These are phyloP conservation scores for Vollenhovia emeryi DNA, from an alignment of 1,140 invertebrate genomes.

Conservation along the genomic window DNA sequence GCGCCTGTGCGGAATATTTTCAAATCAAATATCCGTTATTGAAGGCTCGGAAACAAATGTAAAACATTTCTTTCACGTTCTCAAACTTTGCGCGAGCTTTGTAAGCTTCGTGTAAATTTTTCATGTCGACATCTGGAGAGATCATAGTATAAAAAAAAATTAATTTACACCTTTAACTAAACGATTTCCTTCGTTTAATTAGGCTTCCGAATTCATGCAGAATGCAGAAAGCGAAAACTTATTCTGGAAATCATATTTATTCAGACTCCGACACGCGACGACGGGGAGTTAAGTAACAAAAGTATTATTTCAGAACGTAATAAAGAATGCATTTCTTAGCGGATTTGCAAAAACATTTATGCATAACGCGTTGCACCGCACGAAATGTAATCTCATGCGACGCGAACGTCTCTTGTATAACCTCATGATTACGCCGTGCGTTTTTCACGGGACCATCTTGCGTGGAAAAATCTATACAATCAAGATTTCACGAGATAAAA, in stretches of 20 bases:
- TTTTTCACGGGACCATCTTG: neutral
- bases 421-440: neutral
- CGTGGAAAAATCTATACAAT: slow-evolving; percentile 21
- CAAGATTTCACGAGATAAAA: slow-evolving; percentile 18
- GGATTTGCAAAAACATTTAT: neutral
- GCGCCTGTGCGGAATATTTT: neutral
- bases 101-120: too few relatives aligned
- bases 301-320: neutral
- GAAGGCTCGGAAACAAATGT: neutral
- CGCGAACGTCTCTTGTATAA: neutral
- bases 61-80: neutral
- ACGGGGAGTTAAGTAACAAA: too few relatives aligned
- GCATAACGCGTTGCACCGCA: too few relatives aligned
- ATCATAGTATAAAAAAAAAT: too few relatives aligned
- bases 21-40: neutral
- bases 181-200: too few relatives aligned
- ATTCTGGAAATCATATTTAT: too few relatives aligned
- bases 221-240: too few relatives aligned
- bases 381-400: neutral
- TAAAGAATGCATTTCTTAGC: slow-evolving; percentile 6
- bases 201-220: too few relatives aligned
- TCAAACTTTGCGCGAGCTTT: neutral
- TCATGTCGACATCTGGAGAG: too few relatives aligned
- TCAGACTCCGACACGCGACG: too few relatives aligned
- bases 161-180: too few relatives aligned